These are phyloP conservation scores for Micrastur ruficollis DNA, from an alignment of 2,797 vertebrate genomes.

Conservation along the genomic window DNA sequence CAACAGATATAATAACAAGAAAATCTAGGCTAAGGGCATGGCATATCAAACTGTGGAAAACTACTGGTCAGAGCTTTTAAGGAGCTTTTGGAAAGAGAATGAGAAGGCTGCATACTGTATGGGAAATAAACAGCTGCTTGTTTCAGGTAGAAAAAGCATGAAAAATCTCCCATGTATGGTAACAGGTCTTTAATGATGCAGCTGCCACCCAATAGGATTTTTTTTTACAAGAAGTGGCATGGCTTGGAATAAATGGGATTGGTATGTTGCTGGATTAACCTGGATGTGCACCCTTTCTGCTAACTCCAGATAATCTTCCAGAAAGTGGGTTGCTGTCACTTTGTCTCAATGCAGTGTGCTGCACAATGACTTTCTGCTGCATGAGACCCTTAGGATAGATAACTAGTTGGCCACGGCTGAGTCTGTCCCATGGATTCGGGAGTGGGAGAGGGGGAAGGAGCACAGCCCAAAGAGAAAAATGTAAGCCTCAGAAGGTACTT, in stretches of 20 bases:
- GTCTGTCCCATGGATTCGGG: background rate
- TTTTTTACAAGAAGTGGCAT: background rate
- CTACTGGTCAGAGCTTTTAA: background rate
- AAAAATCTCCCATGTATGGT: background rate
- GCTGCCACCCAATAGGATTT: background rate
- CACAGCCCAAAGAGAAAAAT: background rate
- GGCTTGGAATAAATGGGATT: background rate
- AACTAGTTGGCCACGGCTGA: background rate
- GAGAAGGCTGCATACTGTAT: background rate
- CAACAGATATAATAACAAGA: background rate
- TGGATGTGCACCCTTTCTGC: background rate
- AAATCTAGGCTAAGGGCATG: background rate
- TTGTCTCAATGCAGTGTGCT: background rate
- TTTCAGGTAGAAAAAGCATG: background rate
- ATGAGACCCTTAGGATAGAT: background rate
- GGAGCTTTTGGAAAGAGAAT: background rate
- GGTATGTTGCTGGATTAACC: background rate
- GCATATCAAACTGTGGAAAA: background rate
- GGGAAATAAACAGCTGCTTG: background rate
- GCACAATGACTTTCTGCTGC: background rate
- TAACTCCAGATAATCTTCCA: background rate
- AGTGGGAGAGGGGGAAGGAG: background rate
- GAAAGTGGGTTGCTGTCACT: background rate
- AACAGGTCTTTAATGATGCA: background rate
- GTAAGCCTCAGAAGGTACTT: background rate